Conservation (phyloP, 2,113 vertebrate species). For the Calonectris borealis region DNA sequence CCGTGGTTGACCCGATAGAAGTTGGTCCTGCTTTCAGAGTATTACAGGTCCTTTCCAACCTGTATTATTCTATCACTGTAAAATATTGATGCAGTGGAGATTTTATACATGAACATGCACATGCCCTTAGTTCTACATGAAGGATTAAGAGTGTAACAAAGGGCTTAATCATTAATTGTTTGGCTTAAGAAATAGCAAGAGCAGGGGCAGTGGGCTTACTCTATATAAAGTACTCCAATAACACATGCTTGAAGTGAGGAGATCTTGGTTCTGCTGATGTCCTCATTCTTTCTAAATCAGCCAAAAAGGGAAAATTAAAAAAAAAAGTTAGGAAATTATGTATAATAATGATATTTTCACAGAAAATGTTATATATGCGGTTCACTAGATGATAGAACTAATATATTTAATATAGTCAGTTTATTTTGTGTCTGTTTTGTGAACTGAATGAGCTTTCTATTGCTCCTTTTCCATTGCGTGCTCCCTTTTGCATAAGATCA, state of each 20-base stretch:
- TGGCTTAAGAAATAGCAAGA: neutral
- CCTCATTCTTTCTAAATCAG: neutral
- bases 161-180: slow-evolving; percentile 29
- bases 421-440: neutral
- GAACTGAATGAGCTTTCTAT: neutral
- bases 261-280: neutral
- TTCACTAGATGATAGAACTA: neutral
- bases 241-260: neutral
- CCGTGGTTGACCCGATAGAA: neutral
- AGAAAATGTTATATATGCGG: neutral
- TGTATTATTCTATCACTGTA: neutral
- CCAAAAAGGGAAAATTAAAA: neutral
- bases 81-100: neutral
- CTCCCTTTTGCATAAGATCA: neutral
- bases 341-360: neutral
- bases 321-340: neutral
- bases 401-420: neutral
- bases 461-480: neutral
- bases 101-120: neutral
- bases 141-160: neutral
- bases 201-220: neutral
- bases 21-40: neutral
- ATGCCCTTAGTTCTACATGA: neutral
- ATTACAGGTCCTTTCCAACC: neutral
- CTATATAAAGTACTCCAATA: neutral